These are phyloP conservation scores for Tetraodon nigroviridis DNA, from an alignment of 2,113 vertebrate species.

Conservation along the genomic window DNA sequence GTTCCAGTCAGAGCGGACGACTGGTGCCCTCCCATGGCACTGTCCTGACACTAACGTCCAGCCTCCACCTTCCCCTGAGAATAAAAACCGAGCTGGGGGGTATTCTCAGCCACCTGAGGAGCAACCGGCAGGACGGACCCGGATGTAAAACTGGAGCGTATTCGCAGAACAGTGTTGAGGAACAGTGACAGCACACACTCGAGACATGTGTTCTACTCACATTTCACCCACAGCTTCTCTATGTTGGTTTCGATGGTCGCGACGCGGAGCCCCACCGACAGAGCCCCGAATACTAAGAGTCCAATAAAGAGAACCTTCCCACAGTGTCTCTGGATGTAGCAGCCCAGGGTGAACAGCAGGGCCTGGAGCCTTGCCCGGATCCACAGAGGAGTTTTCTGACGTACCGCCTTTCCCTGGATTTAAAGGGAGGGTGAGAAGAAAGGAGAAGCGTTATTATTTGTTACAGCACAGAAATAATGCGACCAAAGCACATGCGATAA, in stretches of 20 bases:
- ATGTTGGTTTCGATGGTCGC: slow-evolving; percentile 95
- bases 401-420: slow-evolving; percentile 82
- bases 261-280: slow-evolving; percentile 91
- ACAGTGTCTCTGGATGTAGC: slow-evolving; percentile 94
- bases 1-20: slow-evolving; percentile 28
- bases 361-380: slow-evolving; percentile 91
- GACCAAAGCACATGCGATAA: too few relatives aligned
- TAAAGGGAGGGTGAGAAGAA: slow-evolving; percentile 38
- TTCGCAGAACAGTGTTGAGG: neutral
- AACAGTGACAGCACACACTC: neutral
- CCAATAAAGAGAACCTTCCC: slow-evolving; percentile 97
- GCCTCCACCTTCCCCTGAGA: slow-evolving; percentile 15
- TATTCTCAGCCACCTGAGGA: neutral
- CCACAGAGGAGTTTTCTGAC: slow-evolving; percentile 90
- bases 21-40: slow-evolving; percentile 45
- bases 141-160: neutral
- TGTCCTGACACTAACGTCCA: slow-evolving; percentile 40
- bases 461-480: slow-evolving; percentile 2
- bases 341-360: slow-evolving; percentile 93
- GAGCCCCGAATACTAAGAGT: slow-evolving; percentile 90
- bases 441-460: slow-evolving; percentile 28
- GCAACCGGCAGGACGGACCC: neutral
- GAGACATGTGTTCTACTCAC: slow-evolving; percentile 73
- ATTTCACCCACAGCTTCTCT: slow-evolving; percentile 98
- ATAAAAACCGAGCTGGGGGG: slow-evolving; percentile 7